These are phyloP conservation scores for Brachystomella parvula DNA, from an alignment of 1,140 invertebrate genomes.

Conservation along the genomic window DNA sequence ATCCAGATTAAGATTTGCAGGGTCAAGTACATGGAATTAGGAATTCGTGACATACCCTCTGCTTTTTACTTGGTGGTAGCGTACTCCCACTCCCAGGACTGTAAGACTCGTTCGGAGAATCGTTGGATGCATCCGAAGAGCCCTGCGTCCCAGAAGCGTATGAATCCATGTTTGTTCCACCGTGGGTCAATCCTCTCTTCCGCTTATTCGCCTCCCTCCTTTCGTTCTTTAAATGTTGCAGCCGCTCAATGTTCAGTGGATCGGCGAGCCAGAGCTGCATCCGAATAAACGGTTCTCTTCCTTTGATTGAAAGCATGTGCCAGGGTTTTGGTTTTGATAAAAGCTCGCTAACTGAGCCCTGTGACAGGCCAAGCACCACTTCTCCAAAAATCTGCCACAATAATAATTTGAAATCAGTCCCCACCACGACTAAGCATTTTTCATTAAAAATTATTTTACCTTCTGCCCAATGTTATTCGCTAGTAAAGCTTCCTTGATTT, in stretches of 20 bases:
- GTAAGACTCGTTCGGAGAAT: slow-evolving; percentile 80
- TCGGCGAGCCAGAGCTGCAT: slow-evolving; percentile 97
- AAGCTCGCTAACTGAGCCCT: slow-evolving; percentile 93
- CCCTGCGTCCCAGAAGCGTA: slow-evolving; percentile 50
- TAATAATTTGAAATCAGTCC: slow-evolving; percentile 11
- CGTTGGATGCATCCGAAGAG: slow-evolving; percentile 79
- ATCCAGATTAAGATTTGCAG: not conserved
- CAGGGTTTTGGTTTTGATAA: slow-evolving; percentile 97
- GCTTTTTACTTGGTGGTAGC: slow-evolving; percentile 38
- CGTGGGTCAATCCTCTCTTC: slow-evolving; percentile 55
- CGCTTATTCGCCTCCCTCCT: slow-evolving; percentile 80
- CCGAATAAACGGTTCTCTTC: slow-evolving; percentile 92
- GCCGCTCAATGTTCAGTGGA: slow-evolving; percentile 79
- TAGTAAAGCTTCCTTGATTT: slow-evolving; percentile 91
- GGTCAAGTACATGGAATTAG: not conserved
- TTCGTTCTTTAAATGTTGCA: slow-evolving; percentile 79
- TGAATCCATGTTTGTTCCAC: slow-evolving; percentile 35
- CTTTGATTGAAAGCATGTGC: slow-evolving; percentile 98
- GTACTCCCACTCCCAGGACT: slow-evolving; percentile 68
- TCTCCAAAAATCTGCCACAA: slow-evolving; percentile 81
- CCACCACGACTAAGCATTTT: not conserved
- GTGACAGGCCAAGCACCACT: slow-evolving; percentile 87
- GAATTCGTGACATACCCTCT: slow-evolving; percentile 28
- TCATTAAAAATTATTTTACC: slow-evolving; percentile 43
- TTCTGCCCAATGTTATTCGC: slow-evolving; percentile 98